Percentiles rank a stretch among this genome's conserved stretches.
Evolutionary conservation across 2,797 vertebrate genomes (phyloP).

Genomic region (Ctenosaura bakeri): DNA sequence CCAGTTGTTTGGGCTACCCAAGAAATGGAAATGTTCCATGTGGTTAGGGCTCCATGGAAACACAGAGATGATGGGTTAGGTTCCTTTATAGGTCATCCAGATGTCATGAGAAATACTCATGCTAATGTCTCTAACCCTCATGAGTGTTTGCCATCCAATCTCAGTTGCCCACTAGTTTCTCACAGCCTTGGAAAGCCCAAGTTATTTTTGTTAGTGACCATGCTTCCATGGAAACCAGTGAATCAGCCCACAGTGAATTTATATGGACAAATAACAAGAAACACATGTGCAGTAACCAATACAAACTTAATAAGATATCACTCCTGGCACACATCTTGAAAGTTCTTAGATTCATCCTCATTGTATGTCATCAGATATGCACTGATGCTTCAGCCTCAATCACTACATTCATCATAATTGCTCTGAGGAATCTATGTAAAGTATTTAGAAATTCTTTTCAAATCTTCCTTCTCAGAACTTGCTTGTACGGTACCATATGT

Average conservation of each 20-base stretch:
- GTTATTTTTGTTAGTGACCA: conserved; percentile 6
- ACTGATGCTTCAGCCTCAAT: conserved; percentile 4
- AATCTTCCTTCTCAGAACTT: not conserved
- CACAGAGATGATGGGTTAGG: not conserved
- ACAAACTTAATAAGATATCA: not conserved
- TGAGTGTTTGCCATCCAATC: not conserved
- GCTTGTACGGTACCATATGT: not conserved
- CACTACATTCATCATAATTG: not conserved
- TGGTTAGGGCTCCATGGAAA: not conserved
- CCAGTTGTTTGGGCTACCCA: not conserved
- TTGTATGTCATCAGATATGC: conserved; percentile 13
- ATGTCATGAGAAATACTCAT: not conserved
- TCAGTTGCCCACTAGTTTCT: not conserved
- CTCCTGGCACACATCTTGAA: conserved; percentile 3
- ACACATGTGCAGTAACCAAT: conserved; percentile 21
- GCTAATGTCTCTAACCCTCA: not conserved
- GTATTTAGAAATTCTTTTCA: not conserved
- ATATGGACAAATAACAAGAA: conserved; percentile 29
- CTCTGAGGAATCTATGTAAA: conserved; percentile 7
- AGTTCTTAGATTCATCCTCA: not conserved
- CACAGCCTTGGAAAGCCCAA: not conserved
- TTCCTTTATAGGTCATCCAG: not conserved
- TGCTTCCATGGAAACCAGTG: conserved; percentile 25
- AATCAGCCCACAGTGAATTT: conserved; percentile 21
- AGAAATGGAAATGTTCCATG: conserved; percentile 11